Conservation (phyloP, 1,140 invertebrate species). For the Cotesia chilonis region DNA sequence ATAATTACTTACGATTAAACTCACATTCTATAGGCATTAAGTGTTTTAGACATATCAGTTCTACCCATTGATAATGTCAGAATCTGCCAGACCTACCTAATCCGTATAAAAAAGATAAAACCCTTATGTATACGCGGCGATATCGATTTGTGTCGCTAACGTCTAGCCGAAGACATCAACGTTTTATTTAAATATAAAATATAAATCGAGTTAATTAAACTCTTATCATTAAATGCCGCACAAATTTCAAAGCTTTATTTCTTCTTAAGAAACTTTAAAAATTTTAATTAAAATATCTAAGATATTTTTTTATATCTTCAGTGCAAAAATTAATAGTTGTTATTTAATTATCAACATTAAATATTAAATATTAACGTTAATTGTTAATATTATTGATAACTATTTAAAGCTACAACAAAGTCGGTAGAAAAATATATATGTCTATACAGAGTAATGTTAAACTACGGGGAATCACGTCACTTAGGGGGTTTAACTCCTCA, state of each 20-base stretch:
- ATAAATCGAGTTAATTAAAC: too few relatives aligned
- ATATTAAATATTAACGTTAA: background rate
- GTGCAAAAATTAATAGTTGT: background rate
- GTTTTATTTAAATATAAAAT: constrained; percentile 8
- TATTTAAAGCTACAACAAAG: constrained; percentile 7
- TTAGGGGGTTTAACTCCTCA: constrained; percentile 37
- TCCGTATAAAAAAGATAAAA: constrained; percentile 32
- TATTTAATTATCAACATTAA: too few relatives aligned
- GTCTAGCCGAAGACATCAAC: constrained; percentile 6
- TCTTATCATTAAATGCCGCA: too few relatives aligned
- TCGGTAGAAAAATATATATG: constrained; percentile 36
- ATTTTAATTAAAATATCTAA: too few relatives aligned
- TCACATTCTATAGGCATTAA: constrained; percentile 66
- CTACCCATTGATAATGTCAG: constrained; percentile 61
- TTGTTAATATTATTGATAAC: background rate
- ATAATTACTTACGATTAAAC: constrained; percentile 44
- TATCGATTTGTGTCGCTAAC: constrained; percentile 29
- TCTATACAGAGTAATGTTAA: constrained; percentile 17
- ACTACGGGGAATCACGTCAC: constrained; percentile 10
- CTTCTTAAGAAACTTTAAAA: too few relatives aligned
- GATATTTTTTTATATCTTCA: background rate
- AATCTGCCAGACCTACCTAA: constrained; percentile 38
- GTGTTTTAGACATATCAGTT: constrained; percentile 65
- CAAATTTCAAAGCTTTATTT: too few relatives aligned
- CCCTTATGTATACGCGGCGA: constrained; percentile 13